phyloP scores from a whole-genome alignment of 2,797 vertebrate species.

The Merluccius polli region DNA sequence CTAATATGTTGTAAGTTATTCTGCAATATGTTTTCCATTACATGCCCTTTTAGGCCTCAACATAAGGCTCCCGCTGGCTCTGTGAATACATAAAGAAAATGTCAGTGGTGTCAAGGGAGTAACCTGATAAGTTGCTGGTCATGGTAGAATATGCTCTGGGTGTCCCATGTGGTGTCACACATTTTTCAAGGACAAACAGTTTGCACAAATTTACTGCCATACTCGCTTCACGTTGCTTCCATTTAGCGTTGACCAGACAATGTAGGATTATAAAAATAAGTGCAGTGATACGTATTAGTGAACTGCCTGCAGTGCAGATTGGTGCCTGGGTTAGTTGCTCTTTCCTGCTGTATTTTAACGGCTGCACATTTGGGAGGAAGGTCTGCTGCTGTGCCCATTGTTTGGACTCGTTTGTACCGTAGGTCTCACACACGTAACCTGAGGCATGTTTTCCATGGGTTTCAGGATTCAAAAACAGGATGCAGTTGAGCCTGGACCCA shows the following conservation, averaged over 20 bases:
- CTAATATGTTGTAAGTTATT: neutral
- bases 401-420: constrained; percentile 41
- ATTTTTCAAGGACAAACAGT: constrained; percentile 28
- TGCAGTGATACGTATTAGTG: constrained; percentile 12
- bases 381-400: constrained; percentile 55
- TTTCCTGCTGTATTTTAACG: constrained; percentile 31
- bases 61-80: constrained; percentile 7
- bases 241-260: neutral
- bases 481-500: constrained; percentile 21
- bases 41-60: neutral
- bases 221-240: neutral
- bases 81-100: constrained; percentile 22
- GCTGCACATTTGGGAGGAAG: constrained; percentile 26
- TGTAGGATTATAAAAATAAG: neutral
- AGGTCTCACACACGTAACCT: neutral
- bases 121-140: constrained; percentile 40
- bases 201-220: constrained; percentile 6
- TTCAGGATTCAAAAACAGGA: constrained; percentile 58
- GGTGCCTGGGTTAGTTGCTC: constrained; percentile 16
- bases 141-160: constrained; percentile 7
- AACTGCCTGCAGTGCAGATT: constrained; percentile 40
- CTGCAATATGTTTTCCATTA: neutral
- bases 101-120: constrained; percentile 27
- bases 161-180: constrained; percentile 26
- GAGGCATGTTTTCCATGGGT: constrained; percentile 30